These are phyloP conservation scores for Lasioglossum pauxillum DNA, from an alignment of 2,888 invertebrate genomes.

Conservation along the genomic window DNA sequence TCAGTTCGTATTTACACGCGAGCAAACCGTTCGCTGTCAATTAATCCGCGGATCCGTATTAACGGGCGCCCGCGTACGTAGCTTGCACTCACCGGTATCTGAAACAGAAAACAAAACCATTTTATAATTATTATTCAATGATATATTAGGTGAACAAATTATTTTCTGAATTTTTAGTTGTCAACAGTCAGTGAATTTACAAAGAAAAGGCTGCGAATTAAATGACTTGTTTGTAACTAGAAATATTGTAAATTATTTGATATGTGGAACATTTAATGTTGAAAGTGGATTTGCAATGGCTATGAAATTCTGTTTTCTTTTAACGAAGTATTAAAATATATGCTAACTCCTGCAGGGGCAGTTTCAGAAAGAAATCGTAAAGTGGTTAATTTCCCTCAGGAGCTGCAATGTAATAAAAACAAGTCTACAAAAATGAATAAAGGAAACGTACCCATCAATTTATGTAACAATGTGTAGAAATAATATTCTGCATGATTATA, in stretches of 20 bases:
- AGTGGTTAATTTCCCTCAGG: background rate
- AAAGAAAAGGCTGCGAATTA: too few species aligned
- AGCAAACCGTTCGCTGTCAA: conserved; percentile 26
- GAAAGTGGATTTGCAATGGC: background rate
- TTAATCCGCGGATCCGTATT: conserved; percentile 19
- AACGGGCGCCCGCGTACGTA: background rate
- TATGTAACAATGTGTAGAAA: background rate
- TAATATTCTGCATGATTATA: background rate
- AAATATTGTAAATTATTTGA: too few species aligned
- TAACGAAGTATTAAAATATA: background rate
- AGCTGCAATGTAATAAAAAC: background rate
- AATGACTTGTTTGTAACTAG: too few species aligned
- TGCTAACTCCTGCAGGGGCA: background rate
- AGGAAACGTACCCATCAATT: background rate
- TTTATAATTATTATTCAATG: background rate
- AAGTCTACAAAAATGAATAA: background rate
- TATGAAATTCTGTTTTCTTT: background rate
- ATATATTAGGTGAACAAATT: background rate
- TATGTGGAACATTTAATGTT: background rate
- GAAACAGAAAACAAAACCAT: conserved; percentile 56
- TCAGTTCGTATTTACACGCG: conserved; percentile 42
- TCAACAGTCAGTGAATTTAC: too few species aligned
- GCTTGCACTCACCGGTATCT: conserved; percentile 65
- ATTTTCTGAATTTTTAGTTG: too few species aligned
- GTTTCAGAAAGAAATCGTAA: background rate